phyloP scores from a whole-genome alignment of 2,797 vertebrate genomes.

The Parauchenoglanis punctatus region DNA sequence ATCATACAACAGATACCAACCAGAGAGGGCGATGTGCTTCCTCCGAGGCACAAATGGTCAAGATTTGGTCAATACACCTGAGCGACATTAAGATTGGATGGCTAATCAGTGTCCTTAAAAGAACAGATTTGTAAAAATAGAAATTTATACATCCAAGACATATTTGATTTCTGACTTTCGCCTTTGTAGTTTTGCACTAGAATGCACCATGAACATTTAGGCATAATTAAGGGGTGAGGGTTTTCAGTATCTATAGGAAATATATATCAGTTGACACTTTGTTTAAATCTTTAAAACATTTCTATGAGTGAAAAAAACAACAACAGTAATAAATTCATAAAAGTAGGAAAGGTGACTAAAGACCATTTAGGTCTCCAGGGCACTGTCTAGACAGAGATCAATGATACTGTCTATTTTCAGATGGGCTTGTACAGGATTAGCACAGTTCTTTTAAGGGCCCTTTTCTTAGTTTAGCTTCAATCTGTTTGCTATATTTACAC shows the following conservation, averaged over 20 bases:
- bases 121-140: background rate
- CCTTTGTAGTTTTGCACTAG: background rate
- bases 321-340: background rate
- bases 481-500: background rate
- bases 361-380: background rate
- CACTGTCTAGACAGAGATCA: background rate
- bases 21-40: no score
- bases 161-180: background rate
- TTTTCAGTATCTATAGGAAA: background rate
- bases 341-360: background rate
- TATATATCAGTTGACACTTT: background rate
- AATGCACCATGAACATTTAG: background rate
- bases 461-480: background rate
- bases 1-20: no score
- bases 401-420: background rate
- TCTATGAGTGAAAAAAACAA: background rate
- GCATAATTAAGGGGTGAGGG: background rate
- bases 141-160: background rate
- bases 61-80: constrained; percentile 2
- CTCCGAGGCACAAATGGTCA: no score
- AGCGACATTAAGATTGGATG: constrained; percentile 26
- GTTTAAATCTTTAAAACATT: background rate
- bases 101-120: constrained; percentile 14
- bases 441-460: background rate
- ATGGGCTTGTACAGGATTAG: background rate